Evolutionary conservation across 2,888 invertebrate genomes (phyloP).

Genomic region (Heliconius erato): DNA sequence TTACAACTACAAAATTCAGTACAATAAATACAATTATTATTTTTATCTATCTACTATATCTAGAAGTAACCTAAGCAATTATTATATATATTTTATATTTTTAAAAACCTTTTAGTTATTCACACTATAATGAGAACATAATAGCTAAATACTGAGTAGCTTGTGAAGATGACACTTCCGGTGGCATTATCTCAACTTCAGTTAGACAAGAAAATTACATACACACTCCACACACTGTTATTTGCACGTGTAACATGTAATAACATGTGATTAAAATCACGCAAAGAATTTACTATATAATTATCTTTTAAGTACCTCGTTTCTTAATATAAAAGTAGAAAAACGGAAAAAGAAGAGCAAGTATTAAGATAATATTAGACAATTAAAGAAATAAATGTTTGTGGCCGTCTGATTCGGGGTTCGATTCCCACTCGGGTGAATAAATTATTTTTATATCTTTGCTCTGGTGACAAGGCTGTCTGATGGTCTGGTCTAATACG

Average conservation of each 20-base stretch:
- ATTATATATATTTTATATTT: neutral
- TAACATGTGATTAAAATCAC: neutral
- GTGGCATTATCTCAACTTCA: neutral
- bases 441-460: no score
- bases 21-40: no score
- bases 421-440: no score
- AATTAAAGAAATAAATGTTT: no score
- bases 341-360: neutral
- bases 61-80: no score
- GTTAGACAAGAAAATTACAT: neutral
- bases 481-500: no score
- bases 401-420: no score
- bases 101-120: neutral
- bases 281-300: neutral
- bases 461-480: no score
- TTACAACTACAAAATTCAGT: no score
- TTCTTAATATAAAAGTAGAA: neutral
- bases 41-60: no score
- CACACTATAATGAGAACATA: neutral
- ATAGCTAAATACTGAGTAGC: conserved; percentile 4
- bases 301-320: neutral
- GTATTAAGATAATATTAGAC: neutral
- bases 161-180: conserved; percentile 6
- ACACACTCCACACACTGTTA: neutral
- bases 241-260: neutral